Evolutionary conservation across 2,797 vertebrate species (phyloP).

Genomic region (Vipera latastei): DNA sequence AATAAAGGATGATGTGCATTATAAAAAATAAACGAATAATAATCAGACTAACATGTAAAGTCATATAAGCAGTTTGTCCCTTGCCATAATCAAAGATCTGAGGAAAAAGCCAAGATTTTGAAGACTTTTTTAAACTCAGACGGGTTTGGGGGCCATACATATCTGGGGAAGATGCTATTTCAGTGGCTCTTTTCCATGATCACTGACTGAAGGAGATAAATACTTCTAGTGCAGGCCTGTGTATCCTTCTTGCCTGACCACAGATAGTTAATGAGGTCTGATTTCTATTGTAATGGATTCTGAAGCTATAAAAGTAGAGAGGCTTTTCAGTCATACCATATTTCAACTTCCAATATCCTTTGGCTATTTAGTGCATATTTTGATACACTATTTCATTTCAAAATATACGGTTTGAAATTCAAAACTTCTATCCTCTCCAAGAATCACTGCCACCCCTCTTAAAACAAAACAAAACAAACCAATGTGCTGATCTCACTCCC

Average conservation of each 20-base stretch:
- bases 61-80: not conserved
- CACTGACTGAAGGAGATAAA: not conserved
- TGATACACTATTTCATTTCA: not conserved
- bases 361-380: not conserved
- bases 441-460: not conserved
- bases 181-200: not conserved
- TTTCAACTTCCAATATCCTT: not conserved
- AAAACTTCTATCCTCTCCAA: not conserved
- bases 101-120: not conserved
- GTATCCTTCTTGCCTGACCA: not conserved
- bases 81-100: not conserved
- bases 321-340: not conserved
- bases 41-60: not conserved
- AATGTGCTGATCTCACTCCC: not conserved
- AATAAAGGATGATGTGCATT: not conserved
- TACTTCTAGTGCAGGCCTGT: not conserved
- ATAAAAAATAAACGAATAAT: not conserved
- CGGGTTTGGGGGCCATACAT: not conserved
- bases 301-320: not conserved
- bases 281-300: not conserved
- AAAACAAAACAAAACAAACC: not conserved
- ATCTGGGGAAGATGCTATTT: not conserved
- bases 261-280: not conserved
- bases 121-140: not conserved
- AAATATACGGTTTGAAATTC: not conserved